Conservation (phyloP, 2,797 vertebrate species). For the Malacoctenus gilli region DNA sequence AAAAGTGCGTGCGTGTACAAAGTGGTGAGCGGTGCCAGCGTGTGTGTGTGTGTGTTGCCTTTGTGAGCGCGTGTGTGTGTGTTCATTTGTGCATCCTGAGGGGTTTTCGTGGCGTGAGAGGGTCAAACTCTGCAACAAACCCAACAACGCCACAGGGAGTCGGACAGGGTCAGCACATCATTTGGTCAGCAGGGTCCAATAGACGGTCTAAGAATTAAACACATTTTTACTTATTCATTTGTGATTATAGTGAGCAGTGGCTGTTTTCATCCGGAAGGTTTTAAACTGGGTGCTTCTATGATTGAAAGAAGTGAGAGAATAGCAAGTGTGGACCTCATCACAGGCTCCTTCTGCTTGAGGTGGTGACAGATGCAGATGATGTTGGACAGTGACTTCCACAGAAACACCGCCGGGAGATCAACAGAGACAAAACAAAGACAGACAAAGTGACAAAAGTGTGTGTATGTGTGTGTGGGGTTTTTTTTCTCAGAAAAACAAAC, state of each 20-base stretch:
- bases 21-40: too few relatives aligned
- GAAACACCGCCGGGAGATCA: constrained; percentile 26
- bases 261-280: too few relatives aligned
- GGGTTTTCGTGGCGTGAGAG: constrained; percentile 7
- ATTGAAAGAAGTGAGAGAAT: too few relatives aligned
- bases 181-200: not conserved
- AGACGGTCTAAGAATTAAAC: not conserved
- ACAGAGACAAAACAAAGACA: constrained; percentile 34
- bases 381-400: constrained; percentile 7
- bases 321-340: not conserved
- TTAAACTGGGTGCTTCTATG: too few relatives aligned
- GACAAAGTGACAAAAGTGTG: constrained; percentile 37
- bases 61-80: too few relatives aligned
- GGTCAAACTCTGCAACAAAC: constrained; percentile 36
- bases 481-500: constrained; percentile 23
- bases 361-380: constrained; percentile 25
- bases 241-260: too few relatives aligned
- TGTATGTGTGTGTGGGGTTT: too few relatives aligned
- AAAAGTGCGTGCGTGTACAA: too few relatives aligned
- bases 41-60: too few relatives aligned
- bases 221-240: too few relatives aligned
- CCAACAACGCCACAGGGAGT: constrained; percentile 23
- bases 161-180: constrained; percentile 5
- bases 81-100: constrained; percentile 3
- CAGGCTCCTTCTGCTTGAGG: not conserved